A percentile compares a stretch with the other conserved stretches of the same genome.
Evolutionary conservation across 2,797 vertebrate species (phyloP).

Genomic region (Pseudochirops corinnae): DNA sequence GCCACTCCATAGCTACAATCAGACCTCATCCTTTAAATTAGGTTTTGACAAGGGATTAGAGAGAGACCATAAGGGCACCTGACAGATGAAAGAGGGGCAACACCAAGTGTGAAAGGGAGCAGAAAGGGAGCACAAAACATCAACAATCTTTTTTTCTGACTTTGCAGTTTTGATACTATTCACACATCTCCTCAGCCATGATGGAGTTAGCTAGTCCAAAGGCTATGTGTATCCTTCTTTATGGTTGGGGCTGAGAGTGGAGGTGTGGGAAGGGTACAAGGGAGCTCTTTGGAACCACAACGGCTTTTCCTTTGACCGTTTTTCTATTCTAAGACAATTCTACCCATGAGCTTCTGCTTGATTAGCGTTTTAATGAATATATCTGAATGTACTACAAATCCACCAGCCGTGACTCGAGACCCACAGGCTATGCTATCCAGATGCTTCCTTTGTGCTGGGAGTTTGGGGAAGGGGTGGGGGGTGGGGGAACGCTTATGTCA

Average conservation of each 20-base stretch:
- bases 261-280: background rate
- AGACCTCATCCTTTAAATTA: background rate
- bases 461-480: constrained; percentile 56
- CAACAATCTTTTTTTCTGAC: background rate
- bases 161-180: background rate
- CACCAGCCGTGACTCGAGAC: constrained; percentile 83
- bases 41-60: background rate
- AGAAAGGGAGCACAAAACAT: background rate
- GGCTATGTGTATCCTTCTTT: background rate
- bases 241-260: background rate
- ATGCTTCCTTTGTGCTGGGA: constrained; percentile 80
- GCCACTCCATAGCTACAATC: background rate
- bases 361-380: constrained; percentile 84
- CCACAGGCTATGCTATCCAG: constrained; percentile 73
- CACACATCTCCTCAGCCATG: background rate
- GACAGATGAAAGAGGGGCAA: background rate
- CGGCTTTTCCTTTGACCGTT: constrained; percentile 50
- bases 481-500: constrained; percentile 54
- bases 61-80: background rate
- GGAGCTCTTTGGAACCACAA: constrained; percentile 51
- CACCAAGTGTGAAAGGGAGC: background rate
- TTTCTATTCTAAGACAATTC: constrained; percentile 77
- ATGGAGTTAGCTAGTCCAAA: constrained; percentile 12
- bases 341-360: constrained; percentile 78
- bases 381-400: constrained; percentile 83